Evolutionary conservation across 2,888 invertebrate genomes (phyloP).

Genomic region (Rugalucina vietnamica): DNA sequence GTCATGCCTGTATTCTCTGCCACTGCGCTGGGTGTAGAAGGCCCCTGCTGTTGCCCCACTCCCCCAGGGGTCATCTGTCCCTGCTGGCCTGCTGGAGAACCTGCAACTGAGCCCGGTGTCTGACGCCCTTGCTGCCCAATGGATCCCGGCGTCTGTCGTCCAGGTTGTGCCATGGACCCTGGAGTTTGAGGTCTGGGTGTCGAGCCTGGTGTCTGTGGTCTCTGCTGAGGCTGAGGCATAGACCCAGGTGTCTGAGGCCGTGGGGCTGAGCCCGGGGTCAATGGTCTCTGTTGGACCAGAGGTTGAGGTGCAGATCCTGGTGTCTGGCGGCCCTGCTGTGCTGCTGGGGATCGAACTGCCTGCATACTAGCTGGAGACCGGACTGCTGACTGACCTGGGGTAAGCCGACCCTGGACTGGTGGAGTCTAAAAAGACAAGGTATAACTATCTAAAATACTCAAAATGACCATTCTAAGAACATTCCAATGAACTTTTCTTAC

Average conservation of each 20-base stretch:
- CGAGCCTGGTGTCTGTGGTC: not conserved
- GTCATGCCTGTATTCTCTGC: not conserved
- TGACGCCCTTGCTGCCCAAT: not conserved
- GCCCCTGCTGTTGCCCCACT: not conserved
- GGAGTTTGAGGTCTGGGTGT: not conserved
- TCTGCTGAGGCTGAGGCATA: not conserved
- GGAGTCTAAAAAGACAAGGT: conserved; percentile 49
- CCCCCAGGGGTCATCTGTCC: not conserved
- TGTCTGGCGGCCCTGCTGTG: conserved; percentile 26
- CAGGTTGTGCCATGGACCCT: not conserved
- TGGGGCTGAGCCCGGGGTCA: conserved; percentile 21
- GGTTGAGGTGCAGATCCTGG: conserved; percentile 38
- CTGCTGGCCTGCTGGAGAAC: not conserved
- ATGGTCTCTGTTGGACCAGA: conserved; percentile 16
- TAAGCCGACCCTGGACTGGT: conserved; percentile 37
- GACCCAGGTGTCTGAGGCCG: conserved; percentile 22
- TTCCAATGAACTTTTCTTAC: too few relatives aligned
- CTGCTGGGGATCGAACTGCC: conserved; percentile 26
- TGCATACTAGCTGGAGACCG: conserved; percentile 10
- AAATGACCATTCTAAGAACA: too few relatives aligned
- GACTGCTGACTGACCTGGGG: conserved; percentile 34
- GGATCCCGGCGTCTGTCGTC: conserved; percentile 26
- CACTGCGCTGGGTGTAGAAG: conserved; percentile 1
- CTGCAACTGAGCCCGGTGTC: conserved; percentile 2
- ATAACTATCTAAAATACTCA: too few relatives aligned